Evolutionary conservation across 1,140 invertebrate genomes (phyloP).

Genomic region (Stegodyphus dumicola): DNA sequence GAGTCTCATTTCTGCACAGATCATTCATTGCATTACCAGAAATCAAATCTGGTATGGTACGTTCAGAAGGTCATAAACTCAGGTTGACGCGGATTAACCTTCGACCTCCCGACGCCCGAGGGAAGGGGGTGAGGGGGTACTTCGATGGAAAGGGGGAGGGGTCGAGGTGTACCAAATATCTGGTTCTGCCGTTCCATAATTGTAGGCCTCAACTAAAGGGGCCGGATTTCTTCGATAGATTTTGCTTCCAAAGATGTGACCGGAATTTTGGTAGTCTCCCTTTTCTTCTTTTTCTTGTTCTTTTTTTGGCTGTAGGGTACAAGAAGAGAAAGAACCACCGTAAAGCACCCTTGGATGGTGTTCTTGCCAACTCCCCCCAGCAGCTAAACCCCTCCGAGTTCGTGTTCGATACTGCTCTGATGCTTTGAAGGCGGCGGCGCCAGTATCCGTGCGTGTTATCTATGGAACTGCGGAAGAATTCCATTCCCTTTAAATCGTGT

Average conservation of each 20-base stretch:
- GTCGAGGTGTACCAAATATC: constrained; percentile 48
- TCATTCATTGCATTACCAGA: too few relatives aligned
- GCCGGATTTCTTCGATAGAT: constrained; percentile 19
- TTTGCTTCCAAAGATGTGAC: constrained; percentile 8
- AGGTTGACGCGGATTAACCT: constrained; percentile 55
- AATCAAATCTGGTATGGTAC: neutral
- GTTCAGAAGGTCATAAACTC: constrained; percentile 15
- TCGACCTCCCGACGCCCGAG: neutral
- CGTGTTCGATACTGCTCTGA: constrained; percentile 23
- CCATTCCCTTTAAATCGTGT: neutral
- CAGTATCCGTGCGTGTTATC: neutral
- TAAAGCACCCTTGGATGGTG: neutral
- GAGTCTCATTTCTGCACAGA: too few relatives aligned
- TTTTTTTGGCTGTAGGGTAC: neutral
- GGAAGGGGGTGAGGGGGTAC: neutral
- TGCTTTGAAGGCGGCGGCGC: constrained; percentile 35
- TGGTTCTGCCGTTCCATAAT: constrained; percentile 27
- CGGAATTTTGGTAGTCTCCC: constrained; percentile 38
- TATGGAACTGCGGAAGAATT: neutral
- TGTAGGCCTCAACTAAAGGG: constrained; percentile 46
- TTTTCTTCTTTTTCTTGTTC: constrained; percentile 7
- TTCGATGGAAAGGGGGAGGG: constrained; percentile 46
- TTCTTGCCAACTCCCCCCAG: neutral
- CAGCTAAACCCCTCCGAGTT: neutral
- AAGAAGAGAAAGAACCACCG: neutral